Base-by-base conservation (phyloP, 2,888 invertebrate genomes). In the Acanthosoma haemorrhoidale region DNA sequence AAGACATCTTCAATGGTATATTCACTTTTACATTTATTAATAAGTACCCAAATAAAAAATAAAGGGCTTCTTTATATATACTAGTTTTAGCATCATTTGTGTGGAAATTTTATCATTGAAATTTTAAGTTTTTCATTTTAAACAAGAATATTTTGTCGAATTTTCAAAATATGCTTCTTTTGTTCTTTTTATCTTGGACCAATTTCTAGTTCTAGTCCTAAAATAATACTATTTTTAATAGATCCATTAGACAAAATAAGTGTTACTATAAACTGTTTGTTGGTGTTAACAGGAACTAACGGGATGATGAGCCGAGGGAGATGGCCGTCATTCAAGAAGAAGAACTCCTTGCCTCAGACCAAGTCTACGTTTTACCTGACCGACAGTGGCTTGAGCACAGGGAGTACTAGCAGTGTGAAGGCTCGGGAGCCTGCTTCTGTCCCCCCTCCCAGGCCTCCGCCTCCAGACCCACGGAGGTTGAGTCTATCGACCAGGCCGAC, bases 281-380 rank as follows among this genome's bases (percentile, higher is more conserved):
- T n/a, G n/a, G n/a, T n/a, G n/a, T n/a, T n/a, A n/a, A n/a, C 11
- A 67, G 67, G 51, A 18, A 31, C 32, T 31, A 67, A 67, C 29
- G 57, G 57, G 36, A 32, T 64, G n/a, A 18, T 43, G 13, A 68
- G 73, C 18, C 25, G 51, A 11, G 71, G 71, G 25, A 70, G 75
- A 11, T 76, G 76, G 76, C 73, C 75, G 8, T 75, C 76, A 25
- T 75, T 76, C 59, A 76, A 75, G 58, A 75, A 73, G 68, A 75
- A 74, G 64, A 69, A 72, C n/a, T 70, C 59, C 36, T 51, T 67
- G 51, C 66, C 71, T 0, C 70, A 75, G 0, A 75, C 76, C 2
- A 73, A 77, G 13, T 80, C 81, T 6, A 80, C 78, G 0, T 80
- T 81, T 74, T 81, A 81, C 58, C 74, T 80, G 66, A 67, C 66